Evolutionary conservation across 2,797 vertebrate species (phyloP).

Genomic region (Melanotaenia trifasciata): DNA sequence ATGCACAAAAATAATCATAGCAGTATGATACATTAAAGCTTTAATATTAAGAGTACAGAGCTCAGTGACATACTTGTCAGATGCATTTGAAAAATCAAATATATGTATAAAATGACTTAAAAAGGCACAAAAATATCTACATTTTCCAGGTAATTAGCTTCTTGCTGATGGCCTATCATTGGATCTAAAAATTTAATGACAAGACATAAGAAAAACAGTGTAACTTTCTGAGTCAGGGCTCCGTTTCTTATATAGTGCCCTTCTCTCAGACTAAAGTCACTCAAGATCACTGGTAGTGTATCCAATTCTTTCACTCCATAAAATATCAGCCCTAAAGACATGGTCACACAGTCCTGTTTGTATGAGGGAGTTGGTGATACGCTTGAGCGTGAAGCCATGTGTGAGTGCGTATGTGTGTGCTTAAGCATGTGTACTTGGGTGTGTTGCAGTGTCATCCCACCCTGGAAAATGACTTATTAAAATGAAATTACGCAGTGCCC

Average conservation of each 20-base stretch:
- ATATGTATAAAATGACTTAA: background rate
- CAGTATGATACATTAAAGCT: background rate
- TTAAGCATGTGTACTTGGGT: constrained; percentile 51
- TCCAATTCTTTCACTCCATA: constrained; percentile 73
- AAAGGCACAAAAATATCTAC: background rate
- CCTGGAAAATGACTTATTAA: constrained; percentile 91
- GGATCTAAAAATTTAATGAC: constrained; percentile 30
- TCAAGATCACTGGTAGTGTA: constrained; percentile 57
- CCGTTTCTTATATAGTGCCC: constrained; percentile 43
- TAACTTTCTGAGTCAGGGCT: constrained; percentile 54
- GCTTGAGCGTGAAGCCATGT: constrained; percentile 40
- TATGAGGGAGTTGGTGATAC: constrained; percentile 51
- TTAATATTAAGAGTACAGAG: background rate
- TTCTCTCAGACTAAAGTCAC: constrained; percentile 60
- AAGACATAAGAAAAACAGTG: constrained; percentile 11
- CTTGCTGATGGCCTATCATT: constrained; percentile 16
- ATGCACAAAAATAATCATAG: constrained; percentile 24
- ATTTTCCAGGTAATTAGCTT: constrained; percentile 9
- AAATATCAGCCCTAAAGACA: constrained; percentile 65
- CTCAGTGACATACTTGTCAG: background rate
- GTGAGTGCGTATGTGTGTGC: constrained; percentile 63
- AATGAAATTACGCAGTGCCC: constrained; percentile 90
- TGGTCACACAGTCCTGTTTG: constrained; percentile 67
- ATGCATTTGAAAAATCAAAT: constrained; percentile 3
- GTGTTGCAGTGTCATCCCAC: constrained; percentile 69